Conservation (phyloP, 2,113 vertebrate genomes). For the Elachura formosa region DNA sequence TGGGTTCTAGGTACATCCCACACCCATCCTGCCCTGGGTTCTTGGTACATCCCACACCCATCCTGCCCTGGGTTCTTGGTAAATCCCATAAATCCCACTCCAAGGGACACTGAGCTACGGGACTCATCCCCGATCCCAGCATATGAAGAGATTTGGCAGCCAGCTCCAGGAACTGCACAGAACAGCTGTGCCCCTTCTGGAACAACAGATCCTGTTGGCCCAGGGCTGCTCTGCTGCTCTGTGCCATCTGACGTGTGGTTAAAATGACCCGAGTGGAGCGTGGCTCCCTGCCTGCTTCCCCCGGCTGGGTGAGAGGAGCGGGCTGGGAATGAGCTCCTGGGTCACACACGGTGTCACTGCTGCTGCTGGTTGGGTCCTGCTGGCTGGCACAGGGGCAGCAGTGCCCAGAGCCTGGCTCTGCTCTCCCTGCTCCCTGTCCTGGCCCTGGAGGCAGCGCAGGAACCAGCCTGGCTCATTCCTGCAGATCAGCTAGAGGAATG, state of each 20-base stretch:
- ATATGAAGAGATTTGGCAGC: not conserved
- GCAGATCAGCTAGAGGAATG: not conserved
- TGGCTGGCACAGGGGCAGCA: not conserved
- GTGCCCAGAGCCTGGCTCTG: not conserved
- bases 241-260: not conserved
- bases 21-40: conserved; percentile 81
- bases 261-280: not conserved
- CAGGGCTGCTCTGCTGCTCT: not conserved
- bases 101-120: not conserved
- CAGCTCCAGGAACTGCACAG: not conserved
- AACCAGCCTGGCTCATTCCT: not conserved
- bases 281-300: not conserved
- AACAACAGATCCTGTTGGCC: not conserved
- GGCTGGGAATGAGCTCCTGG: not conserved
- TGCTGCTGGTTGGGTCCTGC: not conserved
- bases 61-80: conserved; percentile 82
- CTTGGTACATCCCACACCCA: not conserved
- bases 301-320: not conserved
- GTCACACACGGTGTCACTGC: not conserved
- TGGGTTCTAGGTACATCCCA: not conserved
- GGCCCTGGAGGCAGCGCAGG: not conserved
- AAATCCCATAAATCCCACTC: not conserved
- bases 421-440: not conserved
- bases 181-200: conserved; percentile 38
- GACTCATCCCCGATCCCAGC: not conserved